Evolutionary conservation across 2,113 vertebrate genomes (phyloP), one percentile per base, ranked within the genome.

Genomic region (Lepus americanus): DNA sequence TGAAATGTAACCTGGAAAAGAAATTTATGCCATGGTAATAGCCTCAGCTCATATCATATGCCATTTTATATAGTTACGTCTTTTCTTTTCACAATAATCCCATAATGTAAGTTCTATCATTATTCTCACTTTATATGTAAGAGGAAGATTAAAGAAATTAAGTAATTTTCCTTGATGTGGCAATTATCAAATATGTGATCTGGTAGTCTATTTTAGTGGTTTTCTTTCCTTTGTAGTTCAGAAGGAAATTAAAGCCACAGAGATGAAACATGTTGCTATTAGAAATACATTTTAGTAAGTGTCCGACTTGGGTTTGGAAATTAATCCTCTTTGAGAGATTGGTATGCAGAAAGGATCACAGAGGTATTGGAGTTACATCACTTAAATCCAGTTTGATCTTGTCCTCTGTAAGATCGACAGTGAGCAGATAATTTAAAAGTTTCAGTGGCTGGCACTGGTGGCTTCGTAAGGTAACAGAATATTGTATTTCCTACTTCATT

Each of bases 321-420:
- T 74, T 94, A 78, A 84, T 84, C 72, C 51, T 89, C 59, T 33
- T 61, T 13, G 53, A 82, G 67, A 49, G 64, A 19, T 76, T 44
- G 51, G 39, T 85, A 29, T 69, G 33, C 72, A 85, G 67, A 80
- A 87, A 81, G 39, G n/a, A 73, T 91, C 36, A 20, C 33, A 72
- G 14, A 93, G 17, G 8, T 79, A 51, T 59, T 67, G 13, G 49
- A 36, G n/a, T 69, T 79, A 19, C 2, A 3, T 88, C 53, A 7
- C 31, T 80, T 72, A 90, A 63, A 88, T 95, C 33, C 66, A 89
- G 85, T 69, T 90, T 94, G 39, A 93, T 88, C 25, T 61, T 91
- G 23, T 39, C 20, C 14, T 92, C 5, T 61, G 2, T n/a, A 11
- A 63, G 55, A 83, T 23, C 31, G 36, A 70, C 27, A 86, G 9